Evolutionary conservation across 2,888 invertebrate species (phyloP), one percentile per base, ranked within the genome.

Genomic region (Cryptophagus acutangulus): DNA sequence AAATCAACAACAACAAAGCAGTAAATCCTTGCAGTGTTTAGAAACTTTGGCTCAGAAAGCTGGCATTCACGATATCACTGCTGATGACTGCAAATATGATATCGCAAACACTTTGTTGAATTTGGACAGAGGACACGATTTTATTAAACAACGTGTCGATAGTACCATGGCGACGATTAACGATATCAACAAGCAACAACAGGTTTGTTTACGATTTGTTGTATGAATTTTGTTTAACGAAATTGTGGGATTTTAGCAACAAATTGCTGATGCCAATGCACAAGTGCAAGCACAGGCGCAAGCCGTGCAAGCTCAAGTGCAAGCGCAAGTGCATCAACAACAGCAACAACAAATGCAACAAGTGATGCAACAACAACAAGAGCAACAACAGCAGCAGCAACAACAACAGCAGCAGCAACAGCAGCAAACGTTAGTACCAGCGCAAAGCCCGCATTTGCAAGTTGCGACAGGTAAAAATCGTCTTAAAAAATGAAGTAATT

Each of bases 41-140:
- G 83, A 83, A 62, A 83, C 82, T 1, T 72, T 83, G 44, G 83
- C 83, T 9, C 81, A 83, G 59, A 83, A 83, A 54, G 83, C 83
- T 36, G 83, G 83, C 1, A 70, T 70, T 36, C 66, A 67, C 51
- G 69, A 70, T 50, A 82, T 83, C 9, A 82, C 82, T 12, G 79
- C 82, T 58, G 83, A 82, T 62, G 83, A 83, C 63, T 71, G 70
- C 48, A 82, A 82, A 66, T 83, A 82, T 73, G 82, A 83, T 65
- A 79, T 80, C 43, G 81, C 81, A 2, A 79, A 78, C 53, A 79
- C 75, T 40, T 65, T 79, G 57, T 63, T 78, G 54, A 79, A 81
- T 48, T 70, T 82, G 67, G 83, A 83, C 59, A 79, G 70, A 41
- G 67, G 67, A 34, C 66, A 69, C 62, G 67, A 69, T 31, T 58